These are phyloP conservation scores for Rapana venosa DNA, from an alignment of 2,888 invertebrate species.

Conservation along the genomic window DNA sequence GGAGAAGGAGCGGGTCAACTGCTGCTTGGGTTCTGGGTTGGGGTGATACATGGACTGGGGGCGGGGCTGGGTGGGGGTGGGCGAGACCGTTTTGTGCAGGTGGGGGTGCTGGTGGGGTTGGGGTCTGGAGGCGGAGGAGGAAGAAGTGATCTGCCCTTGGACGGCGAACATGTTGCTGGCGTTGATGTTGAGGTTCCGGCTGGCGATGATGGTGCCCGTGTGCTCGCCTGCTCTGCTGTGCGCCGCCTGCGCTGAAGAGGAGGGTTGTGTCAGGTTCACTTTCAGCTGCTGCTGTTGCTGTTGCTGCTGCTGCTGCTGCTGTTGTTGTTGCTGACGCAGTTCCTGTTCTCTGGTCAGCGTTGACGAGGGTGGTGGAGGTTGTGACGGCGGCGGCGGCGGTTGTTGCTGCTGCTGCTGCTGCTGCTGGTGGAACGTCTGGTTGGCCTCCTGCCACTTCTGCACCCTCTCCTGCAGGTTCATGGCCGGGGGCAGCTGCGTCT, in stretches of 20 bases:
- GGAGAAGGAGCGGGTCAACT: not conserved
- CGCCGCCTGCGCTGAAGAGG: not conserved
- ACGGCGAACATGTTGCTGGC: not conserved
- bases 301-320: conserved; percentile 32
- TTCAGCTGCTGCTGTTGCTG: not conserved
- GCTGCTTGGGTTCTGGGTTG: conserved; percentile 2
- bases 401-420: conserved; percentile 38
- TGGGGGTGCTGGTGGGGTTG: conserved; percentile 12
- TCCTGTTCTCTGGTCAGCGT: not conserved
- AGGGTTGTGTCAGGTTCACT: not conserved
- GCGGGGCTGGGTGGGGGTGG: not conserved
- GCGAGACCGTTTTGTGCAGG: not conserved
- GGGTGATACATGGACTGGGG: conserved; percentile 15
- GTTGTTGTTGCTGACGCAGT: conserved; percentile 14
- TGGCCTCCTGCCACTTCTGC: conserved; percentile 65
- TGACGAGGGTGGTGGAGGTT: not conserved
- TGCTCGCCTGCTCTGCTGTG: not conserved
- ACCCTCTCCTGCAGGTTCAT: conserved; percentile 68
- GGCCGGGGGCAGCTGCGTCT: conserved; percentile 58
- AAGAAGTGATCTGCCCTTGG: not conserved
- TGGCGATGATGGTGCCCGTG: not conserved
- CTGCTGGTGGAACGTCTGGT: conserved; percentile 43
- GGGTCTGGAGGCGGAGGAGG: not conserved
- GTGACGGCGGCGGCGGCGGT: not conserved
- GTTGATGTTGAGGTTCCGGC: not conserved